phyloP scores from a whole-genome alignment of 2,113 vertebrate genomes.

The Pituophis catenifer region DNA sequence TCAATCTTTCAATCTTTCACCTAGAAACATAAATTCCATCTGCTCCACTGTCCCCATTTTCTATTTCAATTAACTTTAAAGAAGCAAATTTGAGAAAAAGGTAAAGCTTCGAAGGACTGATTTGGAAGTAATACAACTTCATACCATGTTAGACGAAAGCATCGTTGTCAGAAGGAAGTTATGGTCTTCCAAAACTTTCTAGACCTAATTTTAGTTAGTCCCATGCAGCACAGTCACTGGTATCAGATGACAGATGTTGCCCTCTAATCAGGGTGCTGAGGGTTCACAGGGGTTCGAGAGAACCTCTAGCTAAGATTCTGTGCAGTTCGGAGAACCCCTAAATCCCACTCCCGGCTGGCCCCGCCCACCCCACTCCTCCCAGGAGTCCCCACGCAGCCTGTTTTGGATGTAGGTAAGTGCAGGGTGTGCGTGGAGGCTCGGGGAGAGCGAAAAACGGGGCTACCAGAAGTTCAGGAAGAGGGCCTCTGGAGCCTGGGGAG shows the following conservation, averaged over 20 bases:
- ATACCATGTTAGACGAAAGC: neutral
- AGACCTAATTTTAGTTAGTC: neutral
- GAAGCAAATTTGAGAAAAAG: neutral
- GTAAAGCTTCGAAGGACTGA: neutral
- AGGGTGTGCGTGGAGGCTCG: no score
- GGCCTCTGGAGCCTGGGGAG: no score
- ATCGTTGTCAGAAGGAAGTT: neutral
- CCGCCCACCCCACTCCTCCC: no score
- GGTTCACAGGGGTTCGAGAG: no score
- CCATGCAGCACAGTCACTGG: neutral
- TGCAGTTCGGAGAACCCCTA: no score
- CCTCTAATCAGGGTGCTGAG: neutral
- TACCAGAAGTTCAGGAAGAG: no score
- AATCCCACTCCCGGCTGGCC: no score
- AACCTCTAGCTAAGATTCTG: no score
- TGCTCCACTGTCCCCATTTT: neutral
- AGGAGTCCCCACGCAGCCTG: no score
- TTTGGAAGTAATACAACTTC: neutral
- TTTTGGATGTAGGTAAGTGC: no score
- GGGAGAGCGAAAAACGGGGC: no score
- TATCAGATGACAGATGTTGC: neutral
- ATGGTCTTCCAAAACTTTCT: neutral
- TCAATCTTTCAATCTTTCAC: neutral
- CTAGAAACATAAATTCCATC: neutral
- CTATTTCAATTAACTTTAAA: neutral